Percentiles rank a stretch among this genome's conserved stretches.
These are phyloP conservation scores for Cyprinus carpio DNA, from an alignment of 2,113 vertebrate genomes.

Conservation along the genomic window DNA sequence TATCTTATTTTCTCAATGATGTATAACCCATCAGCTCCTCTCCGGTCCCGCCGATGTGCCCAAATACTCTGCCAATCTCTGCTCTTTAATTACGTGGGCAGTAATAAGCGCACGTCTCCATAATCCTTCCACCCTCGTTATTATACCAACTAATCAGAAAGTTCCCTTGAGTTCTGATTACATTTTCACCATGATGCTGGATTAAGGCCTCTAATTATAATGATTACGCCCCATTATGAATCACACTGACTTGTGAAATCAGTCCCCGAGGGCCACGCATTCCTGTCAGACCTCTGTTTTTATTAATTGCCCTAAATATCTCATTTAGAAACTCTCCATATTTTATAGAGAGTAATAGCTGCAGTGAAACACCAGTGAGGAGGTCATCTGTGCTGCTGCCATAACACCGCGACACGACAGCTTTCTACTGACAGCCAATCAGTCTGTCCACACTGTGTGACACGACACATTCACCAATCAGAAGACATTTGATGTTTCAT, in stretches of 20 bases:
- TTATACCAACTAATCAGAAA: conserved; percentile 66
- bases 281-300: conserved; percentile 59
- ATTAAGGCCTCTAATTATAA: conserved; percentile 79
- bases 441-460: neutral
- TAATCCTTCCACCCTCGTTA: conserved; percentile 56
- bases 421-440: neutral
- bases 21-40: conserved; percentile 6
- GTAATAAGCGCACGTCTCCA: conserved; percentile 38
- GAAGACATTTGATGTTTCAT: neutral
- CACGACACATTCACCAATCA: neutral
- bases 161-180: conserved; percentile 69
- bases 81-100: conserved; percentile 56
- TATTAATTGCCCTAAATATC: conserved; percentile 30
- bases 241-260: conserved; percentile 70
- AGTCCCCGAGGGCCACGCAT: conserved; percentile 68
- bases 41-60: neutral
- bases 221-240: conserved; percentile 70
- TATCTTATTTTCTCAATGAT: neutral
- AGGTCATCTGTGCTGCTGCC: neutral
- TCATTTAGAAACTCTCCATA: neutral
- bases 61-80: conserved; percentile 36
- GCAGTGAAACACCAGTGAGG: neutral
- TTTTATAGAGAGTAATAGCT: neutral
- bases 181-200: conserved; percentile 65
- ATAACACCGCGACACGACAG: neutral